Evolutionary conservation across 2,888 invertebrate genomes (phyloP).

Genomic region (Drosophila nr. medialis): DNA sequence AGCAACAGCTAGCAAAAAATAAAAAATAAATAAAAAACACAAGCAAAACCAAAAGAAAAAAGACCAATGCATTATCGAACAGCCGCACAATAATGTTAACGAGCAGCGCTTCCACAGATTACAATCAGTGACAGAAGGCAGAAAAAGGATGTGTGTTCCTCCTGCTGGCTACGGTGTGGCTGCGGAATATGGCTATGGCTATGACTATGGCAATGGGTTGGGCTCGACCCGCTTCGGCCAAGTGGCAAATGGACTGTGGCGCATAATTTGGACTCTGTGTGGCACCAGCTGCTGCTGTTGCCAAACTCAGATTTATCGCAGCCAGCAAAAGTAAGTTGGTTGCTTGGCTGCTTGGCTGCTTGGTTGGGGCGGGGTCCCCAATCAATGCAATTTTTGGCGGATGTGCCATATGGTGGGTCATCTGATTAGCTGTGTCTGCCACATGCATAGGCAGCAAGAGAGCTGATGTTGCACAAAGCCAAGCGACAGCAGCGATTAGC

Average conservation of each 20-base stretch:
- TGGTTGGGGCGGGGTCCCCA: conserved; percentile 37
- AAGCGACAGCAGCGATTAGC: conserved; percentile 16
- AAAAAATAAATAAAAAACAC: conserved; percentile 17
- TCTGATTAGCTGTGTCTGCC: conserved; percentile 42
- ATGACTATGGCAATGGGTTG: conserved; percentile 8
- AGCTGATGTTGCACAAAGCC: conserved; percentile 9
- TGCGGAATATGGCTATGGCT: conserved; percentile 1
- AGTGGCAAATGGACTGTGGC: conserved; percentile 52
- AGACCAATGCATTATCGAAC: conserved; percentile 63
- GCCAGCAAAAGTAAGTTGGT: conserved; percentile 20
- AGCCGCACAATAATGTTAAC: conserved; percentile 74
- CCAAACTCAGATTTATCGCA: conserved; percentile 54
- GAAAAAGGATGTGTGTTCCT: conserved; percentile 50
- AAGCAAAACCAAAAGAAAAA: conserved; percentile 28
- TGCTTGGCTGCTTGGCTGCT: neutral
- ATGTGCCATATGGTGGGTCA: conserved; percentile 58
- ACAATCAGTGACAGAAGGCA: conserved; percentile 80
- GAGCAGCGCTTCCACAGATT: conserved; percentile 69
- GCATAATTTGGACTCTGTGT: conserved; percentile 44
- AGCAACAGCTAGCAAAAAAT: conserved; percentile 51
- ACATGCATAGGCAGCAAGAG: conserved; percentile 41
- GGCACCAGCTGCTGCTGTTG: conserved; percentile 22
- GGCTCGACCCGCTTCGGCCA: conserved; percentile 41
- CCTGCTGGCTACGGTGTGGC: neutral
- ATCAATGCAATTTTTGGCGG: conserved; percentile 60